A percentile compares a stretch with the other conserved stretches of the same genome.
Evolutionary conservation across 2,888 invertebrate genomes (phyloP).

Genomic region (Agonopterix heracliana): DNA sequence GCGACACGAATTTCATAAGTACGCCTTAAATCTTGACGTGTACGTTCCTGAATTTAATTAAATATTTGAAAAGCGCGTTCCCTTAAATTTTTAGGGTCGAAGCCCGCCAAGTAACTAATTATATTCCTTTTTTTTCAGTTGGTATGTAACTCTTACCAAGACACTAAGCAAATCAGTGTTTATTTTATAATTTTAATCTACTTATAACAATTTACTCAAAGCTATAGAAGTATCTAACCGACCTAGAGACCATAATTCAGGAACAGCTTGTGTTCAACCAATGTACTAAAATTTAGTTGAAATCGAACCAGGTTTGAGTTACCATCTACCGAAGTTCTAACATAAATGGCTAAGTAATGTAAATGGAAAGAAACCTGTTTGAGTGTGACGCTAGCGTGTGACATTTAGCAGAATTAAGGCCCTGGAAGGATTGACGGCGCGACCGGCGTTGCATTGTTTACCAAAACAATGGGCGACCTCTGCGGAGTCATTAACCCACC

Average conservation of each 20-base stretch:
- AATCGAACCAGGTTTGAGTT: no score
- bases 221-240: no score
- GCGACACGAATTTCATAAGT: slow-evolving; percentile 9
- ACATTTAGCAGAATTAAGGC: background rate
- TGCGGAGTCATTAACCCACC: slow-evolving; percentile 72
- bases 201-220: no score
- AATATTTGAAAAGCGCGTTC: slow-evolving; percentile 26
- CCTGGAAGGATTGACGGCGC: slow-evolving; percentile 58
- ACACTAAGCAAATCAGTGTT: no score
- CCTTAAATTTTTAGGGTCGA: slow-evolving; percentile 45
- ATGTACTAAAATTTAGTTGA: no score
- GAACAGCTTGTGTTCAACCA: no score
- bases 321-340: no score
- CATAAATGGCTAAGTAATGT: no score
- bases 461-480: slow-evolving; percentile 71
- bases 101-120: slow-evolving; percentile 10
- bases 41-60: slow-evolving; percentile 23
- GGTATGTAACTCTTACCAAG: no score
- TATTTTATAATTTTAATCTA: no score
- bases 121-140: no score
- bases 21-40: slow-evolving; percentile 13
- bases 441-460: slow-evolving; percentile 65
- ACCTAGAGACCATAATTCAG: no score
- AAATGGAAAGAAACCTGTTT: background rate
- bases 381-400: background rate